A percentile compares a stretch with the other conserved stretches of the same genome.
phyloP scores from a whole-genome alignment of 2,797 vertebrate genomes.

The Eulemur albifrons region DNA sequence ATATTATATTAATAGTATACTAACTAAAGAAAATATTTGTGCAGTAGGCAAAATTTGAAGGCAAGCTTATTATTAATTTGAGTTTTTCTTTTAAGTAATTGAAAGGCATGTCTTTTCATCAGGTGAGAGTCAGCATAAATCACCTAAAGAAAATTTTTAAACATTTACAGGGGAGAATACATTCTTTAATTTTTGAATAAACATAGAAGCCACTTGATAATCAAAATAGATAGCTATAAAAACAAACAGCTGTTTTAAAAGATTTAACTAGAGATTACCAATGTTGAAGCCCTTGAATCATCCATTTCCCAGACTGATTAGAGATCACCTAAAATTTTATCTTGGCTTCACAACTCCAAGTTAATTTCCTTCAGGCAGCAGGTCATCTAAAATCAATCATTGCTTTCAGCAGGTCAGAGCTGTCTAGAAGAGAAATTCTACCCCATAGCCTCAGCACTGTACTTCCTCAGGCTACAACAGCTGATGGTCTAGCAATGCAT shows the following conservation, averaged over 20 bases:
- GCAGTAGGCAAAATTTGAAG: not conserved
- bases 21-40: not conserved
- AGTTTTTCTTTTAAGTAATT: not conserved
- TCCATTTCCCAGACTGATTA: not conserved
- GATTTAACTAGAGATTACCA: not conserved
- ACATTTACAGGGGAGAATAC: not conserved
- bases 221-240: not conserved
- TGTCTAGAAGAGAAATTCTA: slow-evolving; percentile 9
- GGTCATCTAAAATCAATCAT: not conserved
- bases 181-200: not conserved
- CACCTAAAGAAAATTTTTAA: not conserved
- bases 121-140: not conserved
- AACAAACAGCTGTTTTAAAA: slow-evolving; percentile 18
- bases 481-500: not conserved
- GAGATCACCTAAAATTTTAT: not conserved
- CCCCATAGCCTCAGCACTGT: not conserved
- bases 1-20: not conserved
- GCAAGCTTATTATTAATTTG: not conserved
- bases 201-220: not conserved
- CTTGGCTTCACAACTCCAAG: not conserved
- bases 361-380: slow-evolving; percentile 6
- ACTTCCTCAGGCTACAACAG: not conserved
- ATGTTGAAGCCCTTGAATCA: not conserved
- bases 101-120: not conserved
- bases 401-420: not conserved